These are phyloP conservation scores for Gryllus bimaculatus DNA, from an alignment of 1,140 invertebrate genomes.

Conservation along the genomic window DNA sequence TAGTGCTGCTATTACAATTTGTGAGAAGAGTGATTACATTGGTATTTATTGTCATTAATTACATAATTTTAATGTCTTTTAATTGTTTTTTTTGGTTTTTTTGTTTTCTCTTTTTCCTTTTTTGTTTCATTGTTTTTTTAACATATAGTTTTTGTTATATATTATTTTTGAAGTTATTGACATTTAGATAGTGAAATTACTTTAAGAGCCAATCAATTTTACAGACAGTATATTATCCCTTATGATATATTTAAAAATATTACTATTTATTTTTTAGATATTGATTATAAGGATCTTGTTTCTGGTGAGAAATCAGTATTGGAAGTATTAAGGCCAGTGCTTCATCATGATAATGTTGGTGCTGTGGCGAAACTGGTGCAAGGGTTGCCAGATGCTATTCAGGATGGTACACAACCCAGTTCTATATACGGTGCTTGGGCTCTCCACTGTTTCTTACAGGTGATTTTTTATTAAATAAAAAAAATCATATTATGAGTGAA, in stretches of 20 bases:
- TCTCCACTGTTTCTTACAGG: slow-evolving; percentile 19
- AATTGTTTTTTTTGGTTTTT: too few species aligned
- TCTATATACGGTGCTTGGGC: slow-evolving; percentile 18
- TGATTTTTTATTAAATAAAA: background rate
- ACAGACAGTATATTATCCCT: background rate
- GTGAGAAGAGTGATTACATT: too few species aligned
- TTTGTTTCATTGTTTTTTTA: too few species aligned
- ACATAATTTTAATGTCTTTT: too few species aligned
- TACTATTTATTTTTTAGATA: slow-evolving; percentile 15
- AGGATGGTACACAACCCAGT: slow-evolving; percentile 10
- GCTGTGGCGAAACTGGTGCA: slow-evolving; percentile 22
- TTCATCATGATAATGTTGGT: slow-evolving; percentile 19
- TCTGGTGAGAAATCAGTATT: slow-evolving; percentile 11
- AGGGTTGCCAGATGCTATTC: slow-evolving; percentile 15
- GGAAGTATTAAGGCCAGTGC: slow-evolving; percentile 17
- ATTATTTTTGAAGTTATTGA: background rate
- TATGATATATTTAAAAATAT: background rate
- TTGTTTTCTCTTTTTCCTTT: too few species aligned
- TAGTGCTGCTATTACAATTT: too few species aligned
- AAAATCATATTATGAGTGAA: background rate
- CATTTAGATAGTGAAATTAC: background rate
- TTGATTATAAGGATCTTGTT: slow-evolving; percentile 22
- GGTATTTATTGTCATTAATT: too few species aligned
- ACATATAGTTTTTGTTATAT: too few species aligned
- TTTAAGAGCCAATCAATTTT: background rate